Conservation (phyloP, 2,797 vertebrate species). For the Masticophis lateralis region DNA sequence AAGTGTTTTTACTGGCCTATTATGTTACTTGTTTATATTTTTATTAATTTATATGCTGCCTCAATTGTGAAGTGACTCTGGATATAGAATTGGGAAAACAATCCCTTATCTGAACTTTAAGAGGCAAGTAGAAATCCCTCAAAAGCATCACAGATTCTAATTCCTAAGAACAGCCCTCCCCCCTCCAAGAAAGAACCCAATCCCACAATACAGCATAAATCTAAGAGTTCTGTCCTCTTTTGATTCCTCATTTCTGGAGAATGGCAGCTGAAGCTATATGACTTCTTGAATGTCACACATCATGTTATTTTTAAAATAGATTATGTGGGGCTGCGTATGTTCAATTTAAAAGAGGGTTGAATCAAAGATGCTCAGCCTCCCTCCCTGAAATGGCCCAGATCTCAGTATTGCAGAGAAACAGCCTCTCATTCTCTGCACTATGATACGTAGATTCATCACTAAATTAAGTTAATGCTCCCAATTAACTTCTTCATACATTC, state of each 20-base stretch:
- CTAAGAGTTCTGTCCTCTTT: background rate
- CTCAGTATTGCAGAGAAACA: background rate
- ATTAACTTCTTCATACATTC: slow-evolving; percentile 1
- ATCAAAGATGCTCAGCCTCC: background rate
- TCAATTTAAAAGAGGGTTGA: background rate
- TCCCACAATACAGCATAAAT: background rate
- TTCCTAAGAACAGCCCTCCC: background rate
- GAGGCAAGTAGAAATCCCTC: background rate
- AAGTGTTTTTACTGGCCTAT: background rate
- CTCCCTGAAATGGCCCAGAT: slow-evolving; percentile 22
- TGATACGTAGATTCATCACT: background rate
- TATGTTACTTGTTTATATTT: background rate
- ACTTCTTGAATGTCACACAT: background rate
- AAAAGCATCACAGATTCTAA: background rate
- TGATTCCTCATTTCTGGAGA: background rate
- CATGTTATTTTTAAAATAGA: background rate
- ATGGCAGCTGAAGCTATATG: background rate
- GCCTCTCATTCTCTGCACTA: background rate
- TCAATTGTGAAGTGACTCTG: background rate
- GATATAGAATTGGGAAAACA: background rate
- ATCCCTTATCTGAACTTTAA: background rate
- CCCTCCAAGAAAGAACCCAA: background rate
- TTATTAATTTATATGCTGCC: background rate
- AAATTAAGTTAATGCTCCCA: slow-evolving; percentile 7
- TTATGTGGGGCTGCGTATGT: background rate